Conservation (phyloP, 1,140 invertebrate genomes). For the Amphibalanus amphitrite region DNA sequence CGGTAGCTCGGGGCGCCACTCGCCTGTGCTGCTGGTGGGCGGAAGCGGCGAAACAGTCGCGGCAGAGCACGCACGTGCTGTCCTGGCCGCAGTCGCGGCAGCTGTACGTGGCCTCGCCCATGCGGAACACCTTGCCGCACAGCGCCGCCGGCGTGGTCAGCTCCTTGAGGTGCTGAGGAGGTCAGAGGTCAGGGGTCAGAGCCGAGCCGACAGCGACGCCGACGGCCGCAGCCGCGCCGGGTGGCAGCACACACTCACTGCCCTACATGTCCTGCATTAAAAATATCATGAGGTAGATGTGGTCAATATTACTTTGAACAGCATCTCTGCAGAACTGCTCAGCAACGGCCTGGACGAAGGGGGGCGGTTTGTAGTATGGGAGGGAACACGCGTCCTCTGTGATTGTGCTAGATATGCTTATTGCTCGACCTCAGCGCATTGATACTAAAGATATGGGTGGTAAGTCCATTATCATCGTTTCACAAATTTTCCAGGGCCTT, state of each 20-base stretch:
- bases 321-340: neutral
- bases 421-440: too few species aligned
- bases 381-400: too few species aligned
- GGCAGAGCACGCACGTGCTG: constrained; percentile 92
- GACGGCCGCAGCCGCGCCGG: neutral
- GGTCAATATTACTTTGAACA: constrained; percentile 1
- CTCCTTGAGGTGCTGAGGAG: constrained; percentile 26
- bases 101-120: constrained; percentile 91
- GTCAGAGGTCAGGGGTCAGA: neutral
- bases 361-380: too few species aligned
- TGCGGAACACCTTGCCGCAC: constrained; percentile 88
- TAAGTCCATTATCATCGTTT: too few species aligned
- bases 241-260: neutral
- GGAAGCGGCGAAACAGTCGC: constrained; percentile 90
- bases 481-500: too few species aligned
- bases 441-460: too few species aligned
- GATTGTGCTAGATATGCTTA: too few species aligned
- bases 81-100: constrained; percentile 95
- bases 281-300: constrained; percentile 5
- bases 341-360: neutral
- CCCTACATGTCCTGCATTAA: neutral
- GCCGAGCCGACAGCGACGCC: neutral
- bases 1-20: constrained; percentile 18
- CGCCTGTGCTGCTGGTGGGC: constrained; percentile 49
- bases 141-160: constrained; percentile 48